phyloP scores from a whole-genome alignment of 2,113 vertebrate species.

The Oryzias curvinotus region DNA sequence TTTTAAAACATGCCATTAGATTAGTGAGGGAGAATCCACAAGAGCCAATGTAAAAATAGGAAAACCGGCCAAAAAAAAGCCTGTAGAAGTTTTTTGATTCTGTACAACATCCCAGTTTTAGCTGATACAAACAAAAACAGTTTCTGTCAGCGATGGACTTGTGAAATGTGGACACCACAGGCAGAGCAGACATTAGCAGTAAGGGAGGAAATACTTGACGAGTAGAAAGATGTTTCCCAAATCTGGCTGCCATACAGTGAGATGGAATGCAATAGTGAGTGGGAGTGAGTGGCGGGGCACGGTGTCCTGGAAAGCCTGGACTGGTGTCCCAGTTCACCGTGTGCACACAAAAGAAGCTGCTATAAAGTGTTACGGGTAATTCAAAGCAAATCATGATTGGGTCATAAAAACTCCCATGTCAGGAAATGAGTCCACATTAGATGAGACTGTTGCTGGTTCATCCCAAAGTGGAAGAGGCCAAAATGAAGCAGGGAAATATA shows the following conservation, averaged over 20 bases:
- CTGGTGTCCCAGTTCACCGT: constrained; percentile 29
- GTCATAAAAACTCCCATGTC: background rate
- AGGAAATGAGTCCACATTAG: background rate
- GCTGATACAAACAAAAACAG: background rate
- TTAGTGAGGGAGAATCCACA: too few species aligned
- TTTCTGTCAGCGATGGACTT: background rate
- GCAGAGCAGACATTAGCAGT: constrained; percentile 56
- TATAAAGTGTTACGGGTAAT: background rate
- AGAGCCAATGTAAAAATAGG: background rate
- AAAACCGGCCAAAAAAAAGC: background rate
- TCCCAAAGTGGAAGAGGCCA: background rate
- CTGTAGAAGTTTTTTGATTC: background rate
- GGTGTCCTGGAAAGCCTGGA: constrained; percentile 55
- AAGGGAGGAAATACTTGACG: constrained; percentile 59
- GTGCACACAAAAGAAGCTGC: constrained; percentile 2
- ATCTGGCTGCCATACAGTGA: constrained; percentile 59
- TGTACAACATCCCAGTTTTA: background rate
- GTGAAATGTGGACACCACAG: constrained; percentile 1
- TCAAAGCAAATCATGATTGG: background rate
- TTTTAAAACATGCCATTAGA: too few species aligned
- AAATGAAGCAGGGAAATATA: background rate
- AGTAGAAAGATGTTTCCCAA: constrained; percentile 54
- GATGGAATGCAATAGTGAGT: constrained; percentile 48
- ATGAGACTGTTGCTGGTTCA: background rate
- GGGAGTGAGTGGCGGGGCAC: constrained; percentile 36